These are phyloP conservation scores for Theretra japonica DNA, from an alignment of 2,888 invertebrate genomes.

Conservation along the genomic window DNA sequence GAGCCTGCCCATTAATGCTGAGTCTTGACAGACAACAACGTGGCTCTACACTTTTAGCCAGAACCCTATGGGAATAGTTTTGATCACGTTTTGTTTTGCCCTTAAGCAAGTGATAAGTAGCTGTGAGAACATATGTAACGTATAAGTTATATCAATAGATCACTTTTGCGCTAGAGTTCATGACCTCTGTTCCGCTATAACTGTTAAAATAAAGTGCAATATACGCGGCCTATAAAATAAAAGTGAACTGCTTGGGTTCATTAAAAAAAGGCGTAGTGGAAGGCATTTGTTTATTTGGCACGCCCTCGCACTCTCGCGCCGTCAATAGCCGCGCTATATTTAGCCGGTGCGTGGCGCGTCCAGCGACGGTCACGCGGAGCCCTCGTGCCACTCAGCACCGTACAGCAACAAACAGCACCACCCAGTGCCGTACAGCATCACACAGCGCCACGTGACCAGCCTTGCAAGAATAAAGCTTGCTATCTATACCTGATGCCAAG, in stretches of 20 bases:
- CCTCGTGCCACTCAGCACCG: constrained; percentile 47
- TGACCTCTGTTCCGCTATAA: background rate
- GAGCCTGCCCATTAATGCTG: no score
- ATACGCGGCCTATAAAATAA: background rate
- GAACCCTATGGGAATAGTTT: no score
- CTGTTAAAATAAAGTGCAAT: background rate
- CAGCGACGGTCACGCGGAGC: constrained; percentile 47
- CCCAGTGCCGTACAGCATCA: no score
- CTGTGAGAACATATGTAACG: no score
- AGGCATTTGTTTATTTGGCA: constrained; percentile 62
- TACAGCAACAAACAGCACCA: no score
- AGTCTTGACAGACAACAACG: no score
- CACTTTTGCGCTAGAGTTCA: no score
- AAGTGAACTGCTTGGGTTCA: constrained; percentile 29
- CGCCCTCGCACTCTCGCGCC: constrained; percentile 66
- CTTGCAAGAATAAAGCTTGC: no score
- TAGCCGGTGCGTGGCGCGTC: constrained; percentile 41
- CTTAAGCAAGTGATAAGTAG: no score
- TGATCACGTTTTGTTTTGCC: no score
- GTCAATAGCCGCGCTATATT: constrained; percentile 54
- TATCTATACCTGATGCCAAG: background rate
- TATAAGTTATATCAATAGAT: no score
- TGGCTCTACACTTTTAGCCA: no score
- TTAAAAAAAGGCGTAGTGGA: constrained; percentile 40
- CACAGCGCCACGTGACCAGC: background rate